Evolutionary conservation across 2,113 vertebrate genomes (phyloP).

Genomic region (Osmerus mordax): DNA sequence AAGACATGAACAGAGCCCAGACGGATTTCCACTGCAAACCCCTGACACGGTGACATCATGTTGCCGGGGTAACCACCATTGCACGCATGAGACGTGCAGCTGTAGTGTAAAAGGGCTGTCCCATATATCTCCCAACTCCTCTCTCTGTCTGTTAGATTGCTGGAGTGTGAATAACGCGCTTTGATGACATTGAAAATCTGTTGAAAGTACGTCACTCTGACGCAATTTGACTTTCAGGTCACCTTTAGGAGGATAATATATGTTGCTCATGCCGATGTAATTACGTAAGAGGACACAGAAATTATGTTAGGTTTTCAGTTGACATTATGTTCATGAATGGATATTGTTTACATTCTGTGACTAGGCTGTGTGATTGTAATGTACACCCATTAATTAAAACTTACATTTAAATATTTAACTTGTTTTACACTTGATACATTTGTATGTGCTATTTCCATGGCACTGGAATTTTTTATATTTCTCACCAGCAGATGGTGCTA

Average conservation of each 20-base stretch:
- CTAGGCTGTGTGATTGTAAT: no score
- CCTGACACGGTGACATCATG: conserved; percentile 38
- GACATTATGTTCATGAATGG: no score
- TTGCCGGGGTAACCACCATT: conserved; percentile 47
- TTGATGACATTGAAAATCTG: conserved; percentile 8
- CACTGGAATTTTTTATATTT: not conserved
- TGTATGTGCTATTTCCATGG: not conserved
- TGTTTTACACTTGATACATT: not conserved
- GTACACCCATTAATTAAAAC: no score
- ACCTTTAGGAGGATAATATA: not conserved
- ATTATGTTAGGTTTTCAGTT: no score
- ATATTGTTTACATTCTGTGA: no score
- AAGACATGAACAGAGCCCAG: conserved; percentile 31
- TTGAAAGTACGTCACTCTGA: conserved; percentile 30
- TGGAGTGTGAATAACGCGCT: conserved; percentile 37
- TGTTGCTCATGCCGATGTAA: no score
- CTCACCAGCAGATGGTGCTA: conserved; percentile 57
- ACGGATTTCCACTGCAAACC: conserved; percentile 42
- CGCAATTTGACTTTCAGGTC: not conserved
- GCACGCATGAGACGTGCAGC: conserved; percentile 34
- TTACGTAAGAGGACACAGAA: no score
- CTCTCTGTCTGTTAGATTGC: conserved; percentile 42
- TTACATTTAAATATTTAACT: no score
- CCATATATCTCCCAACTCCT: conserved; percentile 46
- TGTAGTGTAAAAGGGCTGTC: conserved; percentile 30